Conservation (phyloP, 2,888 invertebrate species). For the Cosmia trapezina region DNA sequence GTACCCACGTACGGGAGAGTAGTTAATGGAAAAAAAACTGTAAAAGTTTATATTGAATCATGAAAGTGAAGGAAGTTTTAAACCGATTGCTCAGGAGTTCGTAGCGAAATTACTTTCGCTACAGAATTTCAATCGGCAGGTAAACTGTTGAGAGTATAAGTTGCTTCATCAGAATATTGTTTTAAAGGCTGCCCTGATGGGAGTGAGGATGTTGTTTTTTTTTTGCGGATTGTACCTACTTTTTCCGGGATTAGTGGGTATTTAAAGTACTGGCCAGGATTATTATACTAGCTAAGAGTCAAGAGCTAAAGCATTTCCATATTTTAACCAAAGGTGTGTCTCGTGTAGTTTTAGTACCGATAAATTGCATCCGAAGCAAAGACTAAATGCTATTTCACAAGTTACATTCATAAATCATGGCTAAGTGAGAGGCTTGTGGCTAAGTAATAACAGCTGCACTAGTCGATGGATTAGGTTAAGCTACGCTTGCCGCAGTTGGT, state of each 20-base stretch:
- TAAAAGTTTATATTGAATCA: slow-evolving; percentile 65
- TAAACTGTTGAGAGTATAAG: slow-evolving; percentile 55
- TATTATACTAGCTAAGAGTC: background rate
- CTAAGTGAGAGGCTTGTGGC: too few species aligned
- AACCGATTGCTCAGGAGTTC: slow-evolving; percentile 58
- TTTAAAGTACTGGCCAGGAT: background rate
- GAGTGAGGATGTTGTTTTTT: background rate
- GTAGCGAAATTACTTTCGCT: slow-evolving; percentile 58
- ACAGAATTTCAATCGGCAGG: slow-evolving; percentile 66
- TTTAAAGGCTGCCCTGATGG: slow-evolving; percentile 14
- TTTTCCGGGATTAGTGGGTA: background rate
- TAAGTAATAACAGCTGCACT: too few species aligned
- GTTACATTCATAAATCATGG: background rate
- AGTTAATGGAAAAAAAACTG: slow-evolving; percentile 52
- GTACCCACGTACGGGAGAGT: slow-evolving; percentile 52
- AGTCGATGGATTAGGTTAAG: too few species aligned
- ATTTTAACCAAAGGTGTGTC: background rate
- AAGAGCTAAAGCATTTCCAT: background rate
- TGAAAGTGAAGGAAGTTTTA: slow-evolving; percentile 58
- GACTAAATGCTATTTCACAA: background rate
- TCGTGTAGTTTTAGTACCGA: background rate
- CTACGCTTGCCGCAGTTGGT: too few species aligned
- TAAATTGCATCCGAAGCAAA: background rate
- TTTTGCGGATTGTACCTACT: background rate
- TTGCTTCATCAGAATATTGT: slow-evolving; percentile 49